Base-by-base conservation (phyloP, 2,797 vertebrate genomes). In the Huso huso region DNA sequence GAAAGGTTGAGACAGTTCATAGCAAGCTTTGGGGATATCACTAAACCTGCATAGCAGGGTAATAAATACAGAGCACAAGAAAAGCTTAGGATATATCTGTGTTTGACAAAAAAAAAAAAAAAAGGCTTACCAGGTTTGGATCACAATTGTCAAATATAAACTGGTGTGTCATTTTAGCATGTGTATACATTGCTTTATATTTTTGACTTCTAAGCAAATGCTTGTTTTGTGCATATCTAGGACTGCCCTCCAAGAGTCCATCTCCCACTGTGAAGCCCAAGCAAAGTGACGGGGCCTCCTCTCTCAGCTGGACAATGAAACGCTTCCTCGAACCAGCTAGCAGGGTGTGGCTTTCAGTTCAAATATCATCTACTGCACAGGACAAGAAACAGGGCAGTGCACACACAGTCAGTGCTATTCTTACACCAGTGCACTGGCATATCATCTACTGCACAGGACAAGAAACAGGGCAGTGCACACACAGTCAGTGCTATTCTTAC, bases 261-360 rank as follows among this genome's bases (percentile, higher is more conserved):
- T 89, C 86, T 66, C 83, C 90, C 23, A 76, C 78, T 37, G 82
- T 86, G 75, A 96, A 91, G 79, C 80, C 89, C 57, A 90, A 87
- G 72, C 88, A 84, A 72, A 83, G 74, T 66, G 87, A 89, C 5
- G 79, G 81, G 13, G 81, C 88, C 6, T 79, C 88, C 9, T 66
- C 80, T 2, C 90, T 94, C 75, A 88, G 90, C 81, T 93, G 91
- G 91, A 93, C 90, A 61, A 91, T 88, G 86, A 92, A 92, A 75
- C 81, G 82, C 3, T 94, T 94, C 79, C 82, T 91, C 60, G 92
- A 93, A 67, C 93, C 90, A 61, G 75, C 84, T 67, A 93, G 86
- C 72, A 82, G 89, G 82, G 92, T 92, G 71, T 37, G 23, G 1
- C 23, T 37, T 37, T 37, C 23, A 37, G 2, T 37, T 37, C 23